These are phyloP conservation scores for Coregonus suidteri DNA, from an alignment of 2,797 vertebrate species.

Conservation along the genomic window DNA sequence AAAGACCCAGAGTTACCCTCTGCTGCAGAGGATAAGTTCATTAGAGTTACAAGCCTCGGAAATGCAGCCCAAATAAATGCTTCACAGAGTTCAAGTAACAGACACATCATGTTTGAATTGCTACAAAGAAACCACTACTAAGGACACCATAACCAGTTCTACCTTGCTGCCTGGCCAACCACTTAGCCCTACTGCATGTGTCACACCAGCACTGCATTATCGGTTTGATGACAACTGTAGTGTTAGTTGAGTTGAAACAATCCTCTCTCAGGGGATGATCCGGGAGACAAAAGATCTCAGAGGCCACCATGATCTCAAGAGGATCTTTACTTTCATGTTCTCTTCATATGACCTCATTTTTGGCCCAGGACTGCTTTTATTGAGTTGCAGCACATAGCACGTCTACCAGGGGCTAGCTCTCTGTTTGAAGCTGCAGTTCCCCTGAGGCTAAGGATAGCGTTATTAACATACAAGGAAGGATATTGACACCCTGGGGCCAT, in stretches of 20 bases:
- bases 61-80: too few relatives aligned
- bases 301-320: slow-evolving; percentile 61
- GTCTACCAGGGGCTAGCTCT: slow-evolving; percentile 73
- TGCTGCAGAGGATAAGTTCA: too few relatives aligned
- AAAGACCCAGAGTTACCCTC: too few relatives aligned
- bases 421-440: slow-evolving; percentile 72
- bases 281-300: background rate
- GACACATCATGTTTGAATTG: too few relatives aligned
- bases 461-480: slow-evolving; percentile 76
- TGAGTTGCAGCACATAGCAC: slow-evolving; percentile 72
- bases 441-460: slow-evolving; percentile 61
- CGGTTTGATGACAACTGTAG: slow-evolving; percentile 28
- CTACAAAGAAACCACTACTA: too few relatives aligned
- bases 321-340: slow-evolving; percentile 52
- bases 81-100: too few relatives aligned
- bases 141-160: slow-evolving; percentile 50
- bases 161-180: slow-evolving; percentile 58
- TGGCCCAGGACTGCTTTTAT: slow-evolving; percentile 62
- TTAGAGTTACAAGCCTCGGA: too few relatives aligned
- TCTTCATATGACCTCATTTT: slow-evolving; percentile 67
- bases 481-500: slow-evolving; percentile 60
- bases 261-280: background rate
- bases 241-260: background rate
- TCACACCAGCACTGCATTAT: slow-evolving; percentile 7
- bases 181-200: slow-evolving; percentile 47